Conservation (phyloP, 35 echinoderm and acorn worm genomes). For the Nesometra sesokonis region DNA sequence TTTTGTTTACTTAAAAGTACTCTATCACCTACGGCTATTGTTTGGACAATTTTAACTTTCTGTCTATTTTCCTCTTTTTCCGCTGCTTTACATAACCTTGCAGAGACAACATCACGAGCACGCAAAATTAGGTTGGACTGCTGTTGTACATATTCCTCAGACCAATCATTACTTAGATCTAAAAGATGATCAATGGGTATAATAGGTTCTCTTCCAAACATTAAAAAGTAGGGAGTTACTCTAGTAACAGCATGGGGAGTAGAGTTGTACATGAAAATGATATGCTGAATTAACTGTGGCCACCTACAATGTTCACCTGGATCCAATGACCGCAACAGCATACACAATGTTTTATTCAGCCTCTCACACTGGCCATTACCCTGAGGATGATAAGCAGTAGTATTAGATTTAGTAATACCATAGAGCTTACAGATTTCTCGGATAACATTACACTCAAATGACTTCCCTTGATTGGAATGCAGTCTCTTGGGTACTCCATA, state of each 20-base stretch:
- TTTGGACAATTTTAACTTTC: background rate
- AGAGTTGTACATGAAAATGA: slow-evolving; percentile 6
- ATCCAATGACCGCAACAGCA: background rate
- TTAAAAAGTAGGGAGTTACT: slow-evolving; percentile 16
- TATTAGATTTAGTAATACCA: background rate
- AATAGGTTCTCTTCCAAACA: slow-evolving; percentile 28
- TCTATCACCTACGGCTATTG: background rate
- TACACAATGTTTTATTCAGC: slow-evolving; percentile 2
- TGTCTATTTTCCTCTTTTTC: background rate
- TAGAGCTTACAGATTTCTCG: background rate
- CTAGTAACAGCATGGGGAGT: slow-evolving; percentile 6
- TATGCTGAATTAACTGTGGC: background rate
- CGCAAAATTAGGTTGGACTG: background rate
- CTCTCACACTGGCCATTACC: slow-evolving; percentile 32
- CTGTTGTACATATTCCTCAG: slow-evolving; percentile 8
- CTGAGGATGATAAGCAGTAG: slow-evolving; percentile 26
- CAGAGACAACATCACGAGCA: background rate
- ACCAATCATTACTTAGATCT: background rate
- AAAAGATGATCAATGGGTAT: slow-evolving; percentile 22
- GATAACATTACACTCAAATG: background rate
- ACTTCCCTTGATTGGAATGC: background rate
- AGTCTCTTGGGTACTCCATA: background rate
- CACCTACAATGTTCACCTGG: background rate
- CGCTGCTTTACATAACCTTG: background rate
- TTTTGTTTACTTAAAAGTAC: background rate